Evolutionary conservation across 2,797 vertebrate genomes (phyloP), one percentile per base, ranked within the genome.

Genomic region (Lycodopsis pacificus): DNA sequence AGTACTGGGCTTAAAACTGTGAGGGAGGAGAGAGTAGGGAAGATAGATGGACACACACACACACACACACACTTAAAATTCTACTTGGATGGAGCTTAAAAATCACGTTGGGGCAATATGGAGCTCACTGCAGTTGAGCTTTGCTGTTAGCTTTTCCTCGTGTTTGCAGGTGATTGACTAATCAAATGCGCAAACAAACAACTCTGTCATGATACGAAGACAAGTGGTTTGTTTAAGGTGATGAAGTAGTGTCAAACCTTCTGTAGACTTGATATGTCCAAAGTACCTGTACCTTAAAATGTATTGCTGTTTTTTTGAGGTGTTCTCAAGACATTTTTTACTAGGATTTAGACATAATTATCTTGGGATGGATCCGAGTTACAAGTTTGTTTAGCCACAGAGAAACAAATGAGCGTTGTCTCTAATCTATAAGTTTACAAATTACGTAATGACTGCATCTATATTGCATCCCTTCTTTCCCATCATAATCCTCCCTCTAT

Each of bases 1-100:
- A 88, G 84, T 80, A 4, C 76, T 81, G 85, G 79, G 82, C 79
- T 91, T 92, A 91, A 80, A 86, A 86, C 75, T 74, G 59, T 77
- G 81, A 85, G 83, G 81, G 74, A 86, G 77, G 78, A 69, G 54
- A 81, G 67, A 68, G 58, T 59, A 78, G 69, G 65, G 46, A 76
- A 76, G 77, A 83, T 75, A 68, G 64, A 82, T 42, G 77, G 20
- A 74, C 10, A 75, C 61, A 71, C 65, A 71, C n/a, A 22, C 65
- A 71, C n/a, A 22, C 20, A 53, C 36, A 63, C 44, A 51, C 36
- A 59, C 73, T 72, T 62, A 65, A 74, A 81, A 78, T 81, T 76
- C 75, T 70, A 53, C 71, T 82, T 57, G 42, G 32, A 62, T 68
- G 20, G 73, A 79, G 78, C 77, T 58, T 73, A 49, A 75, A 71